phyloP scores from a whole-genome alignment of 64 coral and sea anemone species.

The Porites lutea region DNA sequence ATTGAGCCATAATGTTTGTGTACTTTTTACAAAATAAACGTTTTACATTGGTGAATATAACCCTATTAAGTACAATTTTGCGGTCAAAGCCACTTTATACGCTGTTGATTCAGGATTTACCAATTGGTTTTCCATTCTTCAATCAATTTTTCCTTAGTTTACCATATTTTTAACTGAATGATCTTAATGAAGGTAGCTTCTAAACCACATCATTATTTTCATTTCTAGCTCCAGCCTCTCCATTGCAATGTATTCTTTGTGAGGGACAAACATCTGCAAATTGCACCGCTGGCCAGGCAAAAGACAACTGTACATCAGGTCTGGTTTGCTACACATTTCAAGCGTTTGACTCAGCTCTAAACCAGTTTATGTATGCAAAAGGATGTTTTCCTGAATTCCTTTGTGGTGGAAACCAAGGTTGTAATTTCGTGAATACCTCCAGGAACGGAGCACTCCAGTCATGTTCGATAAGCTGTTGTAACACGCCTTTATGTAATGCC shows the following conservation, averaged over 20 bases:
- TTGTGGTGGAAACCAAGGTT: not conserved
- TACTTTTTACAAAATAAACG: too few relatives aligned
- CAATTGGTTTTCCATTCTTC: too few relatives aligned
- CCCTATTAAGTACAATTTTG: too few relatives aligned
- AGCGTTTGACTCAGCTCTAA: slow-evolving; percentile 6
- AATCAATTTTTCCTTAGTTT: too few relatives aligned
- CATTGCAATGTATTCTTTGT: not conserved
- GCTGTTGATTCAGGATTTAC: too few relatives aligned
- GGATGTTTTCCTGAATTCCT: slow-evolving; percentile 26
- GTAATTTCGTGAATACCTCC: not conserved
- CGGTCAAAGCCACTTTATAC: too few relatives aligned
- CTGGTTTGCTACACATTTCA: slow-evolving; percentile 7
- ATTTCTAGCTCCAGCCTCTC: not conserved
- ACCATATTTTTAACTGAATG: too few relatives aligned
- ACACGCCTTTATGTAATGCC: not conserved
- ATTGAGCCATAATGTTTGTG: too few relatives aligned
- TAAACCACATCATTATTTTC: not conserved
- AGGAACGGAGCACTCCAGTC: not conserved
- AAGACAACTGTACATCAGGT: not conserved
- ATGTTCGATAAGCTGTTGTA: slow-evolving; percentile 27
- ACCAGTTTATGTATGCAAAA: not conserved
- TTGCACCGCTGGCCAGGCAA: not conserved
- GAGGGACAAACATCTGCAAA: not conserved
- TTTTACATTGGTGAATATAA: too few relatives aligned
- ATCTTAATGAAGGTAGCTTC: too few relatives aligned